These are phyloP conservation scores for Ephestia elutella DNA, from an alignment of 1,140 invertebrate genomes.

Conservation along the genomic window DNA sequence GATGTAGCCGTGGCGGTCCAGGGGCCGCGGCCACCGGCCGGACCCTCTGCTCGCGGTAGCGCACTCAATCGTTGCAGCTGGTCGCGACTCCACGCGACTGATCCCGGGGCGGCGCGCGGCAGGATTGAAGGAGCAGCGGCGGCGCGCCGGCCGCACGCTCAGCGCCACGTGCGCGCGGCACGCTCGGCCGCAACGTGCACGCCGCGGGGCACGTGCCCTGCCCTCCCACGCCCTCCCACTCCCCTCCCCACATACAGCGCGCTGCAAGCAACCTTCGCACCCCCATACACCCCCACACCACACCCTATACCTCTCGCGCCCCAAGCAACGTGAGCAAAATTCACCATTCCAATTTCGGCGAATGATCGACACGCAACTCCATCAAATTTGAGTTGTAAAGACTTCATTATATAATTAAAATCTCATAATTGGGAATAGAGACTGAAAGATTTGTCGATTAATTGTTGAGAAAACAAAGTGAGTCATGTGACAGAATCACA, in stretches of 20 bases:
- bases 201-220: slow-evolving; percentile 33
- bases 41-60: slow-evolving; percentile 10
- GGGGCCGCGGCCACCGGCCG: slow-evolving; percentile 42
- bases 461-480: neutral
- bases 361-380: no score
- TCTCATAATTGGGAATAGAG: no score
- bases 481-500: neutral
- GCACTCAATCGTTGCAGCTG: slow-evolving; percentile 46
- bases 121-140: slow-evolving; percentile 43
- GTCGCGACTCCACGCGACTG: slow-evolving; percentile 35
- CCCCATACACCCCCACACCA: slow-evolving; percentile 8
- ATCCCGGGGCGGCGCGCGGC: slow-evolving; percentile 33
- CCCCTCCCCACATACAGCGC: no score
- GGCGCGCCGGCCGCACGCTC: slow-evolving; percentile 26
- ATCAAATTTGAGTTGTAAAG: no score
- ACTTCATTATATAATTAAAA: no score
- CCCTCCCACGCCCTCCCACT: slow-evolving; percentile 10
- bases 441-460: neutral
- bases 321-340: neutral
- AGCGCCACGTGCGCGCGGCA: slow-evolving; percentile 37
- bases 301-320: neutral
- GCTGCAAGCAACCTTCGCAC: neutral
- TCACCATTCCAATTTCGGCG: no score
- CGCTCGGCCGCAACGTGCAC: slow-evolving; percentile 39
- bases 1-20: slow-evolving; percentile 59